Evolutionary conservation across 1,140 invertebrate species (phyloP).

Genomic region (Drosophila athabasca): DNA sequence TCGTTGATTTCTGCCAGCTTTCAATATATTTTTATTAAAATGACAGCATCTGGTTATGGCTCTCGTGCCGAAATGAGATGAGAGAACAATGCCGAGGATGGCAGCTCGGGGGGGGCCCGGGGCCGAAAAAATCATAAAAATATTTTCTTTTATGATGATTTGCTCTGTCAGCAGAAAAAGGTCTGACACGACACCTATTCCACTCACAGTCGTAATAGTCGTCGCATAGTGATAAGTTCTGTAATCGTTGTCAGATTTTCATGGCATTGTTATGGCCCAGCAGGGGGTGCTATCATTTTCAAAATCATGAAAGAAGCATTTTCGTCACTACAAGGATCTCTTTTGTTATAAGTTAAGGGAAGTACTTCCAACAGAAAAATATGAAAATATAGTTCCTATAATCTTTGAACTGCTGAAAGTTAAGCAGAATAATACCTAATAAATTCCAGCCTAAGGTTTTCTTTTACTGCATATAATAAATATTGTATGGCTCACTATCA

Average conservation of each 20-base stretch:
- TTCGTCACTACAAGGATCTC: no score
- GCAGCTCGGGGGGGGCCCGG: slow-evolving; percentile 24
- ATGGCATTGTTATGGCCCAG: no score
- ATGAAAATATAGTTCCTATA: no score
- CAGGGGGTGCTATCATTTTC: no score
- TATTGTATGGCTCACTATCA: no score
- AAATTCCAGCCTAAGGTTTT: no score
- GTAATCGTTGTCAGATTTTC: slow-evolving; percentile 3
- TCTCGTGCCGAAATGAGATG: slow-evolving; percentile 1
- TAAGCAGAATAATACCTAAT: no score
- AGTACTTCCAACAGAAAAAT: no score
- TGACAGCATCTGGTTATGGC: slow-evolving; percentile 48
- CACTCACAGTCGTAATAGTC: neutral
- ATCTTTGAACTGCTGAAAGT: no score
- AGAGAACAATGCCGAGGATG: slow-evolving; percentile 23
- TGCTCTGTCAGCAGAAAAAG: slow-evolving; percentile 33
- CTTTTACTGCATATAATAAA: no score
- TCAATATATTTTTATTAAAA: slow-evolving; percentile 62
- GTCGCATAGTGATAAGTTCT: slow-evolving; percentile 8
- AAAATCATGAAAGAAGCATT: no score
- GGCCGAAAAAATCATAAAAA: slow-evolving; percentile 36
- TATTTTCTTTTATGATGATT: slow-evolving; percentile 48
- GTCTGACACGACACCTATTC: neutral
- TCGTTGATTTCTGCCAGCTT: slow-evolving; percentile 53
- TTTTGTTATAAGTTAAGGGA: no score